phyloP scores from a whole-genome alignment of 2,888 invertebrate genomes.

The Andrena bucephala region DNA sequence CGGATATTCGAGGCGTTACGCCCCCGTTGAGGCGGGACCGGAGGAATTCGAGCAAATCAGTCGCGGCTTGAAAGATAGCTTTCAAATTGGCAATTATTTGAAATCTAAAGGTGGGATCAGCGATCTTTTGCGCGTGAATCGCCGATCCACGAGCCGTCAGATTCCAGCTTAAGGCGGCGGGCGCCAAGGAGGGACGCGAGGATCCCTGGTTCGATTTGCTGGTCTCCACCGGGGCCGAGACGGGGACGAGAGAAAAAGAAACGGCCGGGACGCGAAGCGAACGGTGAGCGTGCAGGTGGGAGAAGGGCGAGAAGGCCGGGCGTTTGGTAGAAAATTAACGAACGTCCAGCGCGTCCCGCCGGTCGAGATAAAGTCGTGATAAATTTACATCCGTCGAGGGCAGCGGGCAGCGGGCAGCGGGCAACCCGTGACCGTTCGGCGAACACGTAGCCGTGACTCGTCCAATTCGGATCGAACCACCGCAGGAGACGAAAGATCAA shows the following conservation, averaged over 20 bases:
- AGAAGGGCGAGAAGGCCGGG: slow-evolving; percentile 45
- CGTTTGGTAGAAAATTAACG: slow-evolving; percentile 77
- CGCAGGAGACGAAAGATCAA: background rate
- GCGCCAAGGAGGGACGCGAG: background rate
- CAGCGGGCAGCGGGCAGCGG: slow-evolving; percentile 63
- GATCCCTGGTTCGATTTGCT: slow-evolving; percentile 51
- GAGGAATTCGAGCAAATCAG: slow-evolving; percentile 21
- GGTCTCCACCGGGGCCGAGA: slow-evolving; percentile 18
- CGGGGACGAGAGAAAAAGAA: slow-evolving; percentile 32
- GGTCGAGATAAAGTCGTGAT: slow-evolving; percentile 81
- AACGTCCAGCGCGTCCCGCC: slow-evolving; percentile 70
- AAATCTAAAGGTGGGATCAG: background rate
- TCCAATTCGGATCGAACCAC: background rate
- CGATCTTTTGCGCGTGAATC: too few species aligned
- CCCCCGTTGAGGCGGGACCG: background rate
- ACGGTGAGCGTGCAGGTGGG: slow-evolving; percentile 36
- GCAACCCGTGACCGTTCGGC: slow-evolving; percentile 12
- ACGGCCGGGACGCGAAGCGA: slow-evolving; percentile 16
- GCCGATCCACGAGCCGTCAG: too few species aligned
- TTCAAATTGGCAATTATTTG: slow-evolving; percentile 32
- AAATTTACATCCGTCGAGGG: slow-evolving; percentile 77
- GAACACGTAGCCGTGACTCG: slow-evolving; percentile 25
- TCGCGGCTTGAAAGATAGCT: slow-evolving; percentile 17
- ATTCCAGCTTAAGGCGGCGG: background rate
- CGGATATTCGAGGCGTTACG: background rate